phyloP scores from a whole-genome alignment of 2,888 invertebrate species.

The Epistrophella euchroma region DNA sequence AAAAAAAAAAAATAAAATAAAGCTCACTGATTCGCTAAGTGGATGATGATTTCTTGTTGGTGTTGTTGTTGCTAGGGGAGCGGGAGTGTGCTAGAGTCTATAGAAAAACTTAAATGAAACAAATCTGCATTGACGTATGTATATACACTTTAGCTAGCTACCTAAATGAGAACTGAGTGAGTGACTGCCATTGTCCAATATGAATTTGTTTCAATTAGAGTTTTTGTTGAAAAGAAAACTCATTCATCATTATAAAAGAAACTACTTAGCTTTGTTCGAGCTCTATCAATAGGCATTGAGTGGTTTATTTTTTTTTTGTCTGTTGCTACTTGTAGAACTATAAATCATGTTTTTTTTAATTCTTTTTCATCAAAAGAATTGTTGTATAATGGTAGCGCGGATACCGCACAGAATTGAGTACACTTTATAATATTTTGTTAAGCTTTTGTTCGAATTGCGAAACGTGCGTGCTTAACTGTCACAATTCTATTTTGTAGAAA shows the following conservation, averaged over 20 bases:
- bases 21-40: constrained; percentile 26
- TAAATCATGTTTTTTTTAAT: neutral
- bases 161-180: constrained; percentile 10
- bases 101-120: constrained; percentile 6
- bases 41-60: constrained; percentile 3
- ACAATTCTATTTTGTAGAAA: constrained; percentile 47
- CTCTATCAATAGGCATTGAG: constrained; percentile 25
- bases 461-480: constrained; percentile 55
- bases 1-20: constrained; percentile 13
- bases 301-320: neutral
- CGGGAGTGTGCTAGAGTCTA: neutral
- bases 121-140: constrained; percentile 23
- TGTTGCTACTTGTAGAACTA: neutral
- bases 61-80: constrained; percentile 14
- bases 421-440: constrained; percentile 36
- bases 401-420: neutral
- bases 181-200: constrained; percentile 15
- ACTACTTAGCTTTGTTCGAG: constrained; percentile 29
- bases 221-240: constrained; percentile 25
- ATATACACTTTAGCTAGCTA: no score
- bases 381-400: neutral
- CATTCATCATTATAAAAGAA: constrained; percentile 15
- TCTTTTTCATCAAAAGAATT: neutral
- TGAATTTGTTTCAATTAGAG: constrained; percentile 33
- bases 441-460: constrained; percentile 37